Evolutionary conservation across 2,888 invertebrate species (phyloP).

Genomic region (Epiperipatus broadwayi): DNA sequence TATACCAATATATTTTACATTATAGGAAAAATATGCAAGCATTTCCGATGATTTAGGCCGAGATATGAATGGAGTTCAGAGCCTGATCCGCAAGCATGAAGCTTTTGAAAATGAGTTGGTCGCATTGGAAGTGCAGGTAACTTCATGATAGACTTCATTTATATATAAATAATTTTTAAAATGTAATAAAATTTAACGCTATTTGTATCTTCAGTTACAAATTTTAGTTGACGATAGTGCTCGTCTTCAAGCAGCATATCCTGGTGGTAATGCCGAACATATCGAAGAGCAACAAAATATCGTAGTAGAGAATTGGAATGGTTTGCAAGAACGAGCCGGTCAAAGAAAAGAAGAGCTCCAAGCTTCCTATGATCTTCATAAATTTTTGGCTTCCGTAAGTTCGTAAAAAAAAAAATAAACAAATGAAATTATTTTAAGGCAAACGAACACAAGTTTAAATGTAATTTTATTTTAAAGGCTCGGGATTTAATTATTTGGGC

Average conservation of each 20-base stretch:
- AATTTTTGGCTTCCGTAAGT: slow-evolving; percentile 56
- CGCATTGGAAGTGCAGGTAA: slow-evolving; percentile 72
- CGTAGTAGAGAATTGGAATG: slow-evolving; percentile 68
- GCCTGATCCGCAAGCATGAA: slow-evolving; percentile 66
- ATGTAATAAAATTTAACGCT: too few relatives aligned
- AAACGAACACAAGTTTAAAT: slow-evolving; percentile 1
- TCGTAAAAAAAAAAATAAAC: not conserved
- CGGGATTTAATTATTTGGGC: slow-evolving; percentile 80
- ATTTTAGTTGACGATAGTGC: slow-evolving; percentile 80
- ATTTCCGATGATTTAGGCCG: slow-evolving; percentile 53
- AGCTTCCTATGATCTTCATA: slow-evolving; percentile 69
- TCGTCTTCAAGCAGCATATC: slow-evolving; percentile 64
- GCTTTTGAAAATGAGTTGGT: slow-evolving; percentile 80
- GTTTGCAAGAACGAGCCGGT: slow-evolving; percentile 59
- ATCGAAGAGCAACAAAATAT: slow-evolving; percentile 68
- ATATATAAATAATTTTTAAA: too few relatives aligned
- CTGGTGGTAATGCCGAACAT: slow-evolving; percentile 72
- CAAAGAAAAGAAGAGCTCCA: slow-evolving; percentile 57
- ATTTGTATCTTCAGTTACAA: too few relatives aligned
- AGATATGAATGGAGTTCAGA: slow-evolving; percentile 66
- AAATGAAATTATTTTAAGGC: slow-evolving; percentile 1
- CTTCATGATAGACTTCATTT: too few relatives aligned
- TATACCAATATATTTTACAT: slow-evolving; percentile 8
- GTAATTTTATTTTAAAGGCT: slow-evolving; percentile 32
- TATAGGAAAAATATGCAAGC: slow-evolving; percentile 56